Conservation (phyloP, 2,888 invertebrate species). For the Ecdyonurus torrentis region DNA sequence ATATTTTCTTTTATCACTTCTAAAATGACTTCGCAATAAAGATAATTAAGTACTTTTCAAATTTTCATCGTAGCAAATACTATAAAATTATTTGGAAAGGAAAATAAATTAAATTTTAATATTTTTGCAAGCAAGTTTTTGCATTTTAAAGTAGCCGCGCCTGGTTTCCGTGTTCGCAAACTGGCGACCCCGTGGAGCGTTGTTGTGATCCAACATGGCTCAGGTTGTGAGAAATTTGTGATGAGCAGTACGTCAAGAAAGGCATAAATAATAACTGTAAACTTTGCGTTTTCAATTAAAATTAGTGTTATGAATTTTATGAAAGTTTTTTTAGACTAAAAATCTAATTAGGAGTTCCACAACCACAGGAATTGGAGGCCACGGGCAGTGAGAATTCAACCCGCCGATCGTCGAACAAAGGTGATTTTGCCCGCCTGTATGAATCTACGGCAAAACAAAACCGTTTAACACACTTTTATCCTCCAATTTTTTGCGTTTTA, state of each 20-base stretch:
- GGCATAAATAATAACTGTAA: neutral
- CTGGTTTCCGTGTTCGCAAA: slow-evolving; percentile 27
- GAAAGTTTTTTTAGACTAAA: neutral
- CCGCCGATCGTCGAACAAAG: neutral
- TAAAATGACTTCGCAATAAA: no score
- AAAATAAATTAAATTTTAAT: no score
- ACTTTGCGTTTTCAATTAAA: neutral
- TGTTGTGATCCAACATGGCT: slow-evolving; percentile 55
- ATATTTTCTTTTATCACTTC: no score
- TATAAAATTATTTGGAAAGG: no score
- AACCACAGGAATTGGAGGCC: neutral
- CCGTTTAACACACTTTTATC: neutral
- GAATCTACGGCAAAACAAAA: neutral
- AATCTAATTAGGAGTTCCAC: neutral
- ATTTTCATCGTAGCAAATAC: no score
- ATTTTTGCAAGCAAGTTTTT: no score
- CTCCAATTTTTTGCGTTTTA: no score
- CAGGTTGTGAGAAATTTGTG: slow-evolving; percentile 28
- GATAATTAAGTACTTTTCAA: no score
- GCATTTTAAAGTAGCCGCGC: neutral
- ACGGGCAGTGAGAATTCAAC: neutral
- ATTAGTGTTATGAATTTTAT: neutral
- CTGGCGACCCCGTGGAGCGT: slow-evolving; percentile 43
- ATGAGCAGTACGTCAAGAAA: neutral
- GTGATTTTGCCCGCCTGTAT: neutral